These are phyloP conservation scores for Luperina nickerlii DNA, from an alignment of 2,888 invertebrate species.

Conservation along the genomic window DNA sequence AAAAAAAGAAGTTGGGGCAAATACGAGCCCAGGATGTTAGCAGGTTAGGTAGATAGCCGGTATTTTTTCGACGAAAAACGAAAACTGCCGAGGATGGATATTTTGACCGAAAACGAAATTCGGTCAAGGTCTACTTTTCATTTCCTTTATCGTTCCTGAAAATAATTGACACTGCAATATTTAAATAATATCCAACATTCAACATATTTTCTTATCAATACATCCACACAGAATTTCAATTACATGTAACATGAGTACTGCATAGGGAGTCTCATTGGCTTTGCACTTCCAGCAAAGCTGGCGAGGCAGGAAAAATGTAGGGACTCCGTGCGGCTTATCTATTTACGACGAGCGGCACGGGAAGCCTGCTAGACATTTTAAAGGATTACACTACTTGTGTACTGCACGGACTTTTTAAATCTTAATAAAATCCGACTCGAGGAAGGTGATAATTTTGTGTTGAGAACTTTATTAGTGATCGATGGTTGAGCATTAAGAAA, in stretches of 20 bases:
- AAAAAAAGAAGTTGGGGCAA: not conserved
- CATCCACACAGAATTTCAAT: slow-evolving; percentile 28
- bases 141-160: not conserved
- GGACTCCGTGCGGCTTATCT: slow-evolving; percentile 74
- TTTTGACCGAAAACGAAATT: not conserved
- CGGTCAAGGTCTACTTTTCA: not conserved
- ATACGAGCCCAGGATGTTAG: not conserved
- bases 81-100: not conserved
- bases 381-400: slow-evolving; percentile 65
- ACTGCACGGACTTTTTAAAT: slow-evolving; percentile 40
- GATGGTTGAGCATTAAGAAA: not conserved
- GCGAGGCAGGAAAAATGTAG: slow-evolving; percentile 69
- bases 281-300: slow-evolving; percentile 60
- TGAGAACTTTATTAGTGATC: not conserved
- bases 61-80: not conserved
- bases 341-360: slow-evolving; percentile 67
- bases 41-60: no score
- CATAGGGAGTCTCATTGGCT: slow-evolving; percentile 58
- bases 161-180: not conserved
- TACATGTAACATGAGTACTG: slow-evolving; percentile 26
- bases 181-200: not conserved
- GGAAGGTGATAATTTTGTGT: slow-evolving; percentile 2
- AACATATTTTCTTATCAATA: not conserved
- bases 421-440: slow-evolving; percentile 9
- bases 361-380: slow-evolving; percentile 69